Conservation (phyloP, 2,888 invertebrate genomes). For the Nymphalis polychloros region DNA sequence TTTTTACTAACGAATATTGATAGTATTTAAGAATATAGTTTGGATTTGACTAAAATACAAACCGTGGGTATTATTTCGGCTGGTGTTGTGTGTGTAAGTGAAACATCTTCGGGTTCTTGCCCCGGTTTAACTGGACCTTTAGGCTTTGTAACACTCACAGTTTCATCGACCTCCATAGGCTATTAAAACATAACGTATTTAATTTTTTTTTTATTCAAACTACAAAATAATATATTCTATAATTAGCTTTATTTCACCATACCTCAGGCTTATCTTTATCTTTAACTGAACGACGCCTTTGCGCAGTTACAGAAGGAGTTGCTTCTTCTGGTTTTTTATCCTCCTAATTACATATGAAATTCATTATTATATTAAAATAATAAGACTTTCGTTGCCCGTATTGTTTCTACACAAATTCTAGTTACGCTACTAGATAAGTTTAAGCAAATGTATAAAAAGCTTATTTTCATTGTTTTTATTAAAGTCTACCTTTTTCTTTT, state of each 20-base stretch:
- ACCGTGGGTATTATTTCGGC: constrained; percentile 75
- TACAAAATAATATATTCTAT: background rate
- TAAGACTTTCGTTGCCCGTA: no score
- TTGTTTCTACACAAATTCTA: no score
- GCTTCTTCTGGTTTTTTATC: constrained; percentile 45
- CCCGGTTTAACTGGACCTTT: constrained; percentile 67
- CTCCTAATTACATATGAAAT: constrained; percentile 42
- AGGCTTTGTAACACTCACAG: constrained; percentile 66
- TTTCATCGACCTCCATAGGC: constrained; percentile 79
- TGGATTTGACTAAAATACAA: constrained; percentile 48
- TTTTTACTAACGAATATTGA: background rate
- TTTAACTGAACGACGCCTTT: constrained; percentile 72
- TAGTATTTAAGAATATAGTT: background rate
- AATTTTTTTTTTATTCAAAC: background rate
- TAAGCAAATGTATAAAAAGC: constrained; percentile 23
- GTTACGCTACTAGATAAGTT: background rate
- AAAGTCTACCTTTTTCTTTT: constrained; percentile 75
- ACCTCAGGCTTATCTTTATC: constrained; percentile 61
- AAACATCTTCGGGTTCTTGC: constrained; percentile 72
- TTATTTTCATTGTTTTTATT: constrained; percentile 4
- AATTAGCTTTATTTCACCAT: background rate
- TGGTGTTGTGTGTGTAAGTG: constrained; percentile 76
- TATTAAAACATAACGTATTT: constrained; percentile 37
- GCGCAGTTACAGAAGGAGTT: constrained; percentile 62
- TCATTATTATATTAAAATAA: background rate